Base-by-base conservation (phyloP, 2,113 vertebrate species). In the Epinephelus fuscoguttatus region DNA sequence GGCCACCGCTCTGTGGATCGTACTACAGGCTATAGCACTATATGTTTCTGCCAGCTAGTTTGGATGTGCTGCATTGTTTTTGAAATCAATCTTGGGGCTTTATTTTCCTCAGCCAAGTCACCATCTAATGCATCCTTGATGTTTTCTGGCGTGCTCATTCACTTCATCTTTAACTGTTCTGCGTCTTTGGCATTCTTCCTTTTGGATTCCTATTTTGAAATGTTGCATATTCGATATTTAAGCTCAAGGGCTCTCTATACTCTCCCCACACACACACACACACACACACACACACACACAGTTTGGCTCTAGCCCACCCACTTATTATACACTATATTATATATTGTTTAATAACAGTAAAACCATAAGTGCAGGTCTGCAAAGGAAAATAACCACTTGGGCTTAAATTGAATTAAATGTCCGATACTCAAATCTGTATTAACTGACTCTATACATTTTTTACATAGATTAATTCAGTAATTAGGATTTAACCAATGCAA, bases 121-220 rank as follows among this genome's bases (percentile, higher is more conserved):
- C 59, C 40, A 88, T 83, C 67, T 77, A 78, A 83, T 84, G 66
- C 66, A 68, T 77, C 55, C 53, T 80, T 85, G 75, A 80, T 83
- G 76, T 74, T 70, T 80, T 75, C 53, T 70, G 66, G 78, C 70
- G 23, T 40, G 30, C 53, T 57, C 33, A 7, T 78, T 61, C 56
- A 74, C 40, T 84, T 86, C 56, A 64, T 78, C 37, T 78, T 70
- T 82, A 79, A 61, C 56, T 85, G 47, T 57, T 68, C 6, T 64
- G 21, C 21, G 13, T 52, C 45, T 70, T 66, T 78, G 40, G 60
- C 42, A 47, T 37, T 56, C 7, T 56, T 71, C 59, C 74, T 53
- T 53, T 79, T 67, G 53, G 63, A 74, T 50, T 70, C 8, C 13
- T 47, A 55, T 77, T 60, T 77, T 53, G 21, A 71, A 67, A 30